Base-by-base conservation (phyloP, 1,140 invertebrate genomes). In the Drosophila miranda region DNA sequence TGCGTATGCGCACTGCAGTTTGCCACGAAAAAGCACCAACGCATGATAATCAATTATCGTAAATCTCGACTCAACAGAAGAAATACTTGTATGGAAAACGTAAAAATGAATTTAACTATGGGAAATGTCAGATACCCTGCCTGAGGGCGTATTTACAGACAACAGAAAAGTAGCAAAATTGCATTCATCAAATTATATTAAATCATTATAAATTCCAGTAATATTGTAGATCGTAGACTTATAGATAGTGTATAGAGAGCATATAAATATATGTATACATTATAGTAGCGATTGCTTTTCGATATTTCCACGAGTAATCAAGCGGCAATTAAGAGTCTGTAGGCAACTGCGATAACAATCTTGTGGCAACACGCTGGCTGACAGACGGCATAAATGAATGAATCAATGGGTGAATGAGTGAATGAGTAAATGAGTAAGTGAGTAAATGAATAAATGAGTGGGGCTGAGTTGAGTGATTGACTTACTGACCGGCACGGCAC, bases 311-410 rank as follows among this genome's bases (percentile, higher is more conserved):
- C 70, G 57, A 64, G 54, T 70, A 75, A 88, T 88, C 77, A 80
- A 75, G 63, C 61, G 54, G 70, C 84, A 88, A 88, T 88, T 88
- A 88, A 89, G 80, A 68, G 59, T 71, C 59, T 73, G 66, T 78
- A 57, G 66, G 72, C 69, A 78, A 75, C 48, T 41, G 55, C 69
- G 84, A 89, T 89, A 86, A 80, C 64, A 81, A 84, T 81, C 82
- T 74, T 56, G 44, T 77, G 62, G 76, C 76, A 80, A 79, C 60
- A 79, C 81, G 81, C 56, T 86, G 69, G 52, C 60, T 69, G 60
- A 41, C 30, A 55, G 59, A 54, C 59, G 68, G 72, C 44, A 62
- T 82, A 54, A 66, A 66, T 72, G 53, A 72, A 68, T 78, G 57
- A 80, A 56, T 71, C 43, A 66, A 61, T 76, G 50, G 44, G 38